Evolutionary conservation across 2,113 vertebrate genomes (phyloP), one percentile per base, ranked within the genome.

Genomic region (Dipodomys merriami): DNA sequence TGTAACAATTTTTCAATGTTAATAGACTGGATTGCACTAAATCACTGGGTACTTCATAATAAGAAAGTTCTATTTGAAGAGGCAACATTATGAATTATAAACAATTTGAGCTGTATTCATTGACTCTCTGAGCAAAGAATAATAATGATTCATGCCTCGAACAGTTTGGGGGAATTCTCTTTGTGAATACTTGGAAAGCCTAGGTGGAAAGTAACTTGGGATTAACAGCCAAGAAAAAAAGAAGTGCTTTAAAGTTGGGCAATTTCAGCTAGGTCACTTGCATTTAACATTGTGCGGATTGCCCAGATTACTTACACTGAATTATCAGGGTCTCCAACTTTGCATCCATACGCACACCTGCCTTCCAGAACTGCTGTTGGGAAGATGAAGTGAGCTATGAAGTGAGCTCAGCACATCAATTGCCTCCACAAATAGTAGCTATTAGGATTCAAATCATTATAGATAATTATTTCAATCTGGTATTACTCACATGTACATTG

Each of bases 1-100:
- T 39, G 8, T 86, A 85, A 64, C 1, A 44, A 53, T 77, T 5
- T 91, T 77, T 64, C n/a, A 6, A 64, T 69, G 35, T 60, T 73
- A 76, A 73, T 69, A 20, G 16, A 33, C n/a, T 74, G 6, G 2
- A 57, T 81, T 94, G 62, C 67, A 85, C 67, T 68, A 64, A 68
- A 60, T 1, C 16, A 86, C 44, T 33, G 49, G 11, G 8, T 83
- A 80, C 22, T 84, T 74, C 49, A 88, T 2, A 12, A n/a, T 3
- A 49, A 65, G 57, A 87, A 90, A 80, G 2, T 29, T 90, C 10
- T 65, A 74, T 83, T 19, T 78, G 10, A 90, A 46, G 27, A 80
- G n/a, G n/a, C 49, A 87, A 74, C 73, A 69, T 73, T 44, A 90
- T 62, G 44, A 76, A 77, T 62, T 81, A 67, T 74, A 86, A 76